These are phyloP conservation scores for Dinothrombium tinctorium DNA, from an alignment of 1,140 invertebrate species.

Conservation along the genomic window DNA sequence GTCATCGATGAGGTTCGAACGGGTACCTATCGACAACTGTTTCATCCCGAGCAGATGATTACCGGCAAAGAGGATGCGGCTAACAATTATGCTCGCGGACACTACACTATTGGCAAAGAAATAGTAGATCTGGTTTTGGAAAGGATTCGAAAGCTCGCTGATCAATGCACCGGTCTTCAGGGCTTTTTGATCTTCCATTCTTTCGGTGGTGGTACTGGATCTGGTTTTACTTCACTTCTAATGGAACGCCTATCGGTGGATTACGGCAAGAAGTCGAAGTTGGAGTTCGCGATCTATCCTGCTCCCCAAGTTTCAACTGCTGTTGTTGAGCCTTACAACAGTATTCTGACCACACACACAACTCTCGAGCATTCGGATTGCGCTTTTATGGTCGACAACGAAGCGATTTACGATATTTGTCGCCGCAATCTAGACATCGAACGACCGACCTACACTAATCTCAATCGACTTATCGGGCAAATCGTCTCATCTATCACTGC, in stretches of 20 bases:
- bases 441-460: slow-evolving; percentile 30
- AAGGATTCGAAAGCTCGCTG: slow-evolving; percentile 23
- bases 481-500: slow-evolving; percentile 34
- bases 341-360: slow-evolving; percentile 50
- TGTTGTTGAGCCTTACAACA: slow-evolving; percentile 72
- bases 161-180: slow-evolving; percentile 20
- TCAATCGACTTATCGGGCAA: slow-evolving; percentile 29
- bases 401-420: slow-evolving; percentile 47
- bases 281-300: slow-evolving; percentile 54
- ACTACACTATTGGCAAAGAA: slow-evolving; percentile 40
- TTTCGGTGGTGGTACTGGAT: slow-evolving; percentile 34
- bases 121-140: slow-evolving; percentile 55
- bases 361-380: slow-evolving; percentile 54
- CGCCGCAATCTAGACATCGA: slow-evolving; percentile 34
- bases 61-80: slow-evolving; percentile 38
- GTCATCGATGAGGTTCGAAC: slow-evolving; percentile 48
- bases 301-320: slow-evolving; percentile 42
- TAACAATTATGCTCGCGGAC: slow-evolving; percentile 30
- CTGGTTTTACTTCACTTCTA: slow-evolving; percentile 45
- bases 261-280: slow-evolving; percentile 42
- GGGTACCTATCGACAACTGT: slow-evolving; percentile 36
- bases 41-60: slow-evolving; percentile 41
- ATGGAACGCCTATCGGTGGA: slow-evolving; percentile 40
- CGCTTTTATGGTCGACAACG: slow-evolving; percentile 46
- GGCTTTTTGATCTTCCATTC: slow-evolving; percentile 29